Evolutionary conservation across 2,797 vertebrate genomes (phyloP), one percentile per base, ranked within the genome.

Genomic region (Sebastes glaucus): DNA sequence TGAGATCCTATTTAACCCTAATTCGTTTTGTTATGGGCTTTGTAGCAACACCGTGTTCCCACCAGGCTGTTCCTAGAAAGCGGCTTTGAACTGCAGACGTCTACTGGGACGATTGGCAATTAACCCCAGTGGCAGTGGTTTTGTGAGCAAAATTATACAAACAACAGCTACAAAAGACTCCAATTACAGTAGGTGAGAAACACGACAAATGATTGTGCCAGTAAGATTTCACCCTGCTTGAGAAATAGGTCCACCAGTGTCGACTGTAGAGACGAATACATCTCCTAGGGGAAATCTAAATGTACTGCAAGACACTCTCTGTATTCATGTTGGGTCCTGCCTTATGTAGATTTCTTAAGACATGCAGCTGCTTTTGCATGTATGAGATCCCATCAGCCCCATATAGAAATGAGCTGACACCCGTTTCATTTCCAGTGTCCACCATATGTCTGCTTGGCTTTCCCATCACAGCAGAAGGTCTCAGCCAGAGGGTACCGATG

Each of bases 401-500:
- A 20, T 52, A 61, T 66, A 82, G 76, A 75, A 77, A 62, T 11
- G 33, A 69, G 70, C 60, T 71, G 64, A 83, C 67, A 66, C 79
- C 69, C 5, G 10, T 78, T 88, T 83, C 38, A 35, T 74, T 72
- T 82, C 74, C 73, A 80, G 53, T 74, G 72, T 76, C 62, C 86
- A 74, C 93, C 93, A 94, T 95, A 95, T 96, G 94, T 92, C 89
- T 82, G 53, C 3, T 95, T 95, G 91, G 93, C 94, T 78, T n/a
- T n/a, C 35, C 71, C 65, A 66, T 74, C 68, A 11, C 61, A 72
- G 87, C 94, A 95, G 93, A 95, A 88, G 94, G 94, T 82, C 82
- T 87, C 77, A 71, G 90, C 90, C 87, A 72, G 83, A 62, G 80
- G 89, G 70, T 23, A 77, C 75, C 82, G 85, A 32, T 63, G 79